A percentile compares a stretch with the other conserved stretches of the same genome.
Conservation (phyloP, 2,888 invertebrate species). For the Eupithecia inturbata region DNA sequence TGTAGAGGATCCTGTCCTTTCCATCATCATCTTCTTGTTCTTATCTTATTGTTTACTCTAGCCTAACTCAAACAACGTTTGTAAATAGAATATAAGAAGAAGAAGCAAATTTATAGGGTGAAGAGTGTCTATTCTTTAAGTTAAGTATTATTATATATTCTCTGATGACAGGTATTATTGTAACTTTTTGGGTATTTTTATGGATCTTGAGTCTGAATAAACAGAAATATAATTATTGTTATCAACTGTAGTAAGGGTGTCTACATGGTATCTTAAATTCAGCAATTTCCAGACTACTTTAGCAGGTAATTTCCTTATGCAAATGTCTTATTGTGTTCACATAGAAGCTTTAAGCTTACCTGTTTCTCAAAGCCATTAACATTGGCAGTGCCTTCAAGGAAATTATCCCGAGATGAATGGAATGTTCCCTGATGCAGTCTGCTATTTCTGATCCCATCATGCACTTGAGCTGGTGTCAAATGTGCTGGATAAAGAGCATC, state of each 20-base stretch:
- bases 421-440: conserved; percentile 91
- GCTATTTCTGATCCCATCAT: conserved; percentile 91
- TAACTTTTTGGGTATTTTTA: no score
- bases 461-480: conserved; percentile 89
- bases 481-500: conserved; percentile 93
- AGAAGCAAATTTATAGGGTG: no score
- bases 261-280: neutral
- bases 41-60: no score
- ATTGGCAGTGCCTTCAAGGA: conserved; percentile 94
- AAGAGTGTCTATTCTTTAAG: no score
- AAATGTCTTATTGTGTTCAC: neutral
- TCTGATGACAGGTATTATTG: no score
- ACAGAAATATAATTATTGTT: no score
- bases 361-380: conserved; percentile 91
- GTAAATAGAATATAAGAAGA: no score
- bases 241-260: neutral
- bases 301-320: neutral
- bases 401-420: conserved; percentile 95
- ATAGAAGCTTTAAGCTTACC: conserved; percentile 58
- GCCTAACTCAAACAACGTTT: no score
- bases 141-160: no score
- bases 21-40: no score
- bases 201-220: no score
- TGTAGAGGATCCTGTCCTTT: no score
- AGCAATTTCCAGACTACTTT: neutral